Conservation (phyloP, 2,113 vertebrate species). For the Oreochromis tanganicae region DNA sequence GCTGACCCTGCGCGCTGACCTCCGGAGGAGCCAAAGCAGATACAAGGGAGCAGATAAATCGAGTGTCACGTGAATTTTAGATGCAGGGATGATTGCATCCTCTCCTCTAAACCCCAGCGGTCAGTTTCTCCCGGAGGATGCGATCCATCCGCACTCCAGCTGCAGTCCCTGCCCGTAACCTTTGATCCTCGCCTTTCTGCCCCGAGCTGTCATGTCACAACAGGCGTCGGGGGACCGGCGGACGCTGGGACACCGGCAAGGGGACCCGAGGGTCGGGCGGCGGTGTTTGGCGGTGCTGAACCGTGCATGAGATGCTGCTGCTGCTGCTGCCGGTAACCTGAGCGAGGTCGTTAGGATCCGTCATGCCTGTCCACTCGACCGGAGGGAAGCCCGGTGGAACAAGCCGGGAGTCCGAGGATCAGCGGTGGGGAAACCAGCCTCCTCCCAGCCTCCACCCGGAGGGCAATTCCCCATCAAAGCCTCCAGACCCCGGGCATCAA, state of each 20-base stretch:
- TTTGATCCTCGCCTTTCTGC: slow-evolving; percentile 67
- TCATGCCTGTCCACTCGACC: slow-evolving; percentile 44
- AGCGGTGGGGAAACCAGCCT: background rate
- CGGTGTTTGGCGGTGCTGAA: slow-evolving; percentile 32
- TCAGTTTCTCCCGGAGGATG: background rate
- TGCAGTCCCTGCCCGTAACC: slow-evolving; percentile 39
- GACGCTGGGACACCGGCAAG: slow-evolving; percentile 39
- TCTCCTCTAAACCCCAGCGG: background rate
- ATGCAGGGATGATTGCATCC: background rate
- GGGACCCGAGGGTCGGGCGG: slow-evolving; percentile 40
- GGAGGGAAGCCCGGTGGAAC: background rate
- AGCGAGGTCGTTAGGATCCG: slow-evolving; percentile 1
- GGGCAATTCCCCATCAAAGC: background rate
- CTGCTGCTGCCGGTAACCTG: background rate
- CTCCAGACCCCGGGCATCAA: background rate
- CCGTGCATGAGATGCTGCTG: slow-evolving; percentile 22
- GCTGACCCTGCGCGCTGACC: slow-evolving; percentile 5
- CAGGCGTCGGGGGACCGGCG: slow-evolving; percentile 45
- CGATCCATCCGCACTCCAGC: slow-evolving; percentile 4
- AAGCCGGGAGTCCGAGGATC: slow-evolving; percentile 12
- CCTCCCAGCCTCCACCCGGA: background rate
- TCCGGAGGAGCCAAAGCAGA: background rate
- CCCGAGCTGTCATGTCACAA: slow-evolving; percentile 76
- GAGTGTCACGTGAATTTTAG: background rate
- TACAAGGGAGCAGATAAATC: background rate